Evolutionary conservation across 2,888 invertebrate species (phyloP).

Genomic region (Gryllus longicercus): DNA sequence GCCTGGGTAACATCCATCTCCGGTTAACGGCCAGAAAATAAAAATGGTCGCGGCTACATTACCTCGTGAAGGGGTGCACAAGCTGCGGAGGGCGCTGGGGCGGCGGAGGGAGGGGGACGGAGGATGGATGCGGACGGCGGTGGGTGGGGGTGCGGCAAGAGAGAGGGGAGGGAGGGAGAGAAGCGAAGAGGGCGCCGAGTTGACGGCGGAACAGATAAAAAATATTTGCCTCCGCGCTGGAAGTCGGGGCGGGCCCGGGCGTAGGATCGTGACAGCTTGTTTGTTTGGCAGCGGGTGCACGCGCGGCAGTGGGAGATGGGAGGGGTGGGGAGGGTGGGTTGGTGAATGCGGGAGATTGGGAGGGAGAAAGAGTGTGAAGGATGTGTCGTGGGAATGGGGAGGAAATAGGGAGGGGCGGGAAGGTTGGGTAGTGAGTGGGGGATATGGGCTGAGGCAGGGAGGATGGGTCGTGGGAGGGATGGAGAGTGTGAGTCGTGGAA

Average conservation of each 20-base stretch:
- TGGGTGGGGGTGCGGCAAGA: neutral
- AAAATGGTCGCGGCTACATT: neutral
- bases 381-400: too few relatives aligned
- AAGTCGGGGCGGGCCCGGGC: neutral
- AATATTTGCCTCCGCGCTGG: slow-evolving; percentile 17
- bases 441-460: too few relatives aligned
- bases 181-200: neutral
- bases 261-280: slow-evolving; percentile 2
- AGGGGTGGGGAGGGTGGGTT: too few relatives aligned
- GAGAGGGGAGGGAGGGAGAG: neutral
- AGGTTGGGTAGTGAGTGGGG: too few relatives aligned
- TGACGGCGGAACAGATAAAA: neutral
- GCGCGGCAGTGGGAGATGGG: neutral
- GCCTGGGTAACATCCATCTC: neutral
- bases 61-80: neutral
- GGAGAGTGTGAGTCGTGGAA: too few relatives aligned
- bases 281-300: neutral
- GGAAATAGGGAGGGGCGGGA: too few relatives aligned
- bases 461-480: too few relatives aligned
- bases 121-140: neutral
- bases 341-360: too few relatives aligned
- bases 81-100: neutral
- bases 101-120: neutral
- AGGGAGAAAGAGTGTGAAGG: too few relatives aligned
- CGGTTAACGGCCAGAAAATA: slow-evolving; percentile 17